Base-by-base conservation (phyloP, 2,888 invertebrate genomes). In the Cataglyphis cursor region DNA sequence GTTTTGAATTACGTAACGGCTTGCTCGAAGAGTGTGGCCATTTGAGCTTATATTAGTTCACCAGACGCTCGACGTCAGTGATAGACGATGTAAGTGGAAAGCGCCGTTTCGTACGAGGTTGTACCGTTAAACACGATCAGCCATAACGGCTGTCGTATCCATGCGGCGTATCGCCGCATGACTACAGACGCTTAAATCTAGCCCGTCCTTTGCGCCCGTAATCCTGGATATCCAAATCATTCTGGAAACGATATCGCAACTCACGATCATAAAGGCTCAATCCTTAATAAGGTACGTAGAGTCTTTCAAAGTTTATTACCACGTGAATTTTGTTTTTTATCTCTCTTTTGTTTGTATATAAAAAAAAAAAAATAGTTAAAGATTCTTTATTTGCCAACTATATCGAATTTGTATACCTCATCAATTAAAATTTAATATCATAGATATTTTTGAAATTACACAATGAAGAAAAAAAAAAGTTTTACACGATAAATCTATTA, bases 1-100 rank as follows among this genome's bases (percentile, higher is more conserved):
- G 66, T 48, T 74, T 24, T 82, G 73, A 84, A 74, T 74, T 81
- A 80, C 66, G 81, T 78, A 89, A 86, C 72, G 65, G 66, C 57
- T n/a, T 51, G 12, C 35, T n/a, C 74, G 61, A 85, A 82, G 65
- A 88, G 73, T 85, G 81, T 78, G 61, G 62, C 65, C 76, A 66
- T 84, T 85, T 31, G 80, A 44, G 83, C 81, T 84, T 81, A 84
- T 87, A 81, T 89, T 85, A 87, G 86, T 80, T 85, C 57, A 59
- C 70, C 51, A 66, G 61, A 80, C 78, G 75, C 75, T 83, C 75
- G 44, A 54, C 68, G n/a, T 15, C n/a, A 48, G 61, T 83, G 85
- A 89, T 87, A 81, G 83, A 89, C 72, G 72, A 48, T 38, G 41
- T 41, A 85, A 81, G 31, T 73, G 66, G 74, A 73, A 80, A 82